Evolutionary conservation across 2,113 vertebrate genomes (phyloP), one percentile per base, ranked within the genome.

Genomic region (Calidris pugnax): DNA sequence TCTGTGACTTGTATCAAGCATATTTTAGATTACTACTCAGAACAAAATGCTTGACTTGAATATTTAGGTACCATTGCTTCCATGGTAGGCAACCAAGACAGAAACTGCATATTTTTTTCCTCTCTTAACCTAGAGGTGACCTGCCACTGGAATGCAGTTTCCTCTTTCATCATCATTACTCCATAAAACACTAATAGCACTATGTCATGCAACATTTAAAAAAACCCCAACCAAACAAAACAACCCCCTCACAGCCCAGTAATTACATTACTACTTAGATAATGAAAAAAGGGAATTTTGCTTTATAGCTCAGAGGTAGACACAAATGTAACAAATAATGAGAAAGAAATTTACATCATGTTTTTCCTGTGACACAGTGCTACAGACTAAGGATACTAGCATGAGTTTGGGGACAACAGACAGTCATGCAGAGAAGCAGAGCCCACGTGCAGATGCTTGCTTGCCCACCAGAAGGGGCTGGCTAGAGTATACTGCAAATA

Each of bases 91-190:
- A 78, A 47, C 33, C 5, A 9, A 63, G 85, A 80, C 23, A 51
- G 43, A 80, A 24, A 43, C 62, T 20, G 15, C 14, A 5, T 63
- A 7, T 50, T 88, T 89, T 85, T 93, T 56, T 20, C 28, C 30
- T 85, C 47, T 85, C 85, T 68, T 95, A 92, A 91, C 91, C 93
- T 72, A 81, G 32, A 59, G 33, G 24, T 97, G 93, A 95, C 83
- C 93, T 94, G 75, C 62, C 63, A 47, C 74, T 66, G 92, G 92
- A 97, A 97, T 85, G 84, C 59, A 86, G 72, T 56, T 95, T 88
- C 71, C 75, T 81, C 64, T 88, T 87, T 74, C 82, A 72, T 84
- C 68, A 74, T 72, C 45, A 21, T 92, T 91, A 69, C 72, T 84
- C 80, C 22, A 27, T 24, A 81, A 76, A 85, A 20, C 43, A 10